Evolutionary conservation across 1,140 invertebrate genomes (phyloP).

Genomic region (Platyscapa corneri): DNA sequence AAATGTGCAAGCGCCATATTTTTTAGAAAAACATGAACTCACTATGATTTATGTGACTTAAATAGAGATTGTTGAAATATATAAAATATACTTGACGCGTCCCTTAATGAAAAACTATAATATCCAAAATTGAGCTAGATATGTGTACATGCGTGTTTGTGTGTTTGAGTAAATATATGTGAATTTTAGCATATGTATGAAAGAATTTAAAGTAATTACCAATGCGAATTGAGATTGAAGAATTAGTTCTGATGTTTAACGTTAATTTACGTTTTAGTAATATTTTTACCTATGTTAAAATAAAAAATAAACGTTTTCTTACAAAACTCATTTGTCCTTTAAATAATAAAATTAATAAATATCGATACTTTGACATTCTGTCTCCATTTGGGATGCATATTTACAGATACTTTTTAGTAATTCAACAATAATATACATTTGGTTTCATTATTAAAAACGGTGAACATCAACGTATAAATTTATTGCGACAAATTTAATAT

Average conservation of each 20-base stretch:
- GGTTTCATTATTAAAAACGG: no score
- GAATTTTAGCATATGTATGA: background rate
- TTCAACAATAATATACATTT: no score
- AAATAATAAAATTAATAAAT: no score
- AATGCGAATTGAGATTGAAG: conserved; percentile 3
- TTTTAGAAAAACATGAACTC: background rate
- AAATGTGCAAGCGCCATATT: background rate
- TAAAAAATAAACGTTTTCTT: conserved; percentile 45
- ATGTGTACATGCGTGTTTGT: background rate
- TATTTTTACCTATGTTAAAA: conserved; percentile 30
- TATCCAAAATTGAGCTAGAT: conserved; percentile 20
- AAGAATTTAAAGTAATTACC: background rate
- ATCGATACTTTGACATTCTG: no score
- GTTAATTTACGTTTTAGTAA: background rate
- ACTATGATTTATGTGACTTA: background rate
- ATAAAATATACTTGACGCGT: conserved; percentile 40
- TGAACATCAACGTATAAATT: no score
- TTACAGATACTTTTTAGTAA: no score
- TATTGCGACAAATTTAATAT: no score
- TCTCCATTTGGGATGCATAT: no score
- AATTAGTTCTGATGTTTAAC: conserved; percentile 16
- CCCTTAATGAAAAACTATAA: conserved; percentile 28
- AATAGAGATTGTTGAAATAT: background rate
- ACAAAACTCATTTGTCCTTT: conserved; percentile 32
- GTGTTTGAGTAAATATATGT: background rate